Percentiles rank a stretch among this genome's conserved stretches.
phyloP scores from a whole-genome alignment of 2,888 invertebrate species.

The Stomorhina lunata region DNA sequence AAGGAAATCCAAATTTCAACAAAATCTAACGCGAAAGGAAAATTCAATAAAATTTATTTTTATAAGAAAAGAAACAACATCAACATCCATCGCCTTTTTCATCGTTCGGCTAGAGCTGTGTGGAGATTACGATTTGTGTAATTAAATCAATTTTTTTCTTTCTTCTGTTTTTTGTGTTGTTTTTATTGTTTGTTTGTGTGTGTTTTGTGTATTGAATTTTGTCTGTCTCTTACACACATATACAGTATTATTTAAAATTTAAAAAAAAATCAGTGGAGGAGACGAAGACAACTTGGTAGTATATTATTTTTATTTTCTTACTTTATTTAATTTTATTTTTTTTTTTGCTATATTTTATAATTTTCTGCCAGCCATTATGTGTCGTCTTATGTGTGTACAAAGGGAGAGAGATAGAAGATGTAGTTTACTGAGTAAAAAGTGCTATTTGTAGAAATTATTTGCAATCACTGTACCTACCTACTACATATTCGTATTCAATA shows the following conservation, averaged over 20 bases:
- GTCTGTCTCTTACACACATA: slow-evolving; percentile 45
- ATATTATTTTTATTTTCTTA: slow-evolving; percentile 30
- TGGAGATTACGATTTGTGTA: slow-evolving; percentile 64
- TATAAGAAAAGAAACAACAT: no score
- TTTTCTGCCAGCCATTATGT: slow-evolving; percentile 1
- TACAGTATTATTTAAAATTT: no score
- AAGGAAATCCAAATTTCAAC: background rate
- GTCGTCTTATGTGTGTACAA: slow-evolving; percentile 1
- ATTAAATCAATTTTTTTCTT: slow-evolving; percentile 64
- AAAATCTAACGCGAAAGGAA: slow-evolving; percentile 31
- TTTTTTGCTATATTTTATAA: slow-evolving; percentile 15
- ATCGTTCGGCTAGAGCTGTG: slow-evolving; percentile 60
- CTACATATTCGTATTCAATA: no score
- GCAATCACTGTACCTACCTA: no score
- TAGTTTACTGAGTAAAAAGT: background rate
- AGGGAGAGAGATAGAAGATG: background rate
- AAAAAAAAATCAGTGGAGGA: no score
- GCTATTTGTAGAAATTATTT: slow-evolving; percentile 20
- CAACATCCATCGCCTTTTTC: slow-evolving; percentile 57
- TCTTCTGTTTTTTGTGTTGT: slow-evolving; percentile 48
- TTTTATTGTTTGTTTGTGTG: slow-evolving; percentile 57
- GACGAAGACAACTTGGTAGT: slow-evolving; percentile 35
- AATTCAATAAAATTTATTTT: slow-evolving; percentile 45
- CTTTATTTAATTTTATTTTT: slow-evolving; percentile 24
- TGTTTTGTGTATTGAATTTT: slow-evolving; percentile 47